Percentiles rank a stretch among this genome's conserved stretches.
Conservation (phyloP, 2,797 vertebrate species). For the Dryobates pubescens region DNA sequence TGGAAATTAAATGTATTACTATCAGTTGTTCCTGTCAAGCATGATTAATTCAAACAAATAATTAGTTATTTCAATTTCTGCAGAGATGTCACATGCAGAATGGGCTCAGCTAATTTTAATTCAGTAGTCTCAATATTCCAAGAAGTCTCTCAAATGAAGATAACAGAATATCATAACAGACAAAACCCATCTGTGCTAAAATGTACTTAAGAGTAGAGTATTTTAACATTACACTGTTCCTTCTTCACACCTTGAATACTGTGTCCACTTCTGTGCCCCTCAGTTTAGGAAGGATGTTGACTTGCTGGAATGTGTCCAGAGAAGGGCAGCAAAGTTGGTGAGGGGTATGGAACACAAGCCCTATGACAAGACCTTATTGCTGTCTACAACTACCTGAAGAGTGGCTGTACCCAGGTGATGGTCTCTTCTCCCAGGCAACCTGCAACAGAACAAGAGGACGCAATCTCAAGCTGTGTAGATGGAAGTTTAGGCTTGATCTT, state of each 20-base stretch:
- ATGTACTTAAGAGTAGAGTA: background rate
- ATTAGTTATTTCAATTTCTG: slow-evolving; percentile 19
- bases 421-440: too few species aligned
- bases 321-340: too few species aligned
- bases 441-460: too few species aligned
- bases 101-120: background rate
- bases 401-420: too few species aligned
- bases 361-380: too few species aligned
- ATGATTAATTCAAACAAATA: slow-evolving; percentile 9
- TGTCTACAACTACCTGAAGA: too few species aligned
- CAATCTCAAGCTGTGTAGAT: too few species aligned
- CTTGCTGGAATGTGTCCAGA: too few species aligned
- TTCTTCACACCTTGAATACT: background rate
- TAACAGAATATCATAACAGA: background rate
- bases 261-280: too few species aligned
- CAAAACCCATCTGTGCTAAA: background rate
- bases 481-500: too few species aligned
- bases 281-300: too few species aligned
- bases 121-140: background rate
- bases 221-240: background rate
- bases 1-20: background rate
- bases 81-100: background rate
- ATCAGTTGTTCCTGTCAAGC: background rate
- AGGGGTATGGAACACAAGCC: too few species aligned
- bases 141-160: slow-evolving; percentile 5